Conservation (phyloP, 2,113 vertebrate species). For the Carassius gibelio region DNA sequence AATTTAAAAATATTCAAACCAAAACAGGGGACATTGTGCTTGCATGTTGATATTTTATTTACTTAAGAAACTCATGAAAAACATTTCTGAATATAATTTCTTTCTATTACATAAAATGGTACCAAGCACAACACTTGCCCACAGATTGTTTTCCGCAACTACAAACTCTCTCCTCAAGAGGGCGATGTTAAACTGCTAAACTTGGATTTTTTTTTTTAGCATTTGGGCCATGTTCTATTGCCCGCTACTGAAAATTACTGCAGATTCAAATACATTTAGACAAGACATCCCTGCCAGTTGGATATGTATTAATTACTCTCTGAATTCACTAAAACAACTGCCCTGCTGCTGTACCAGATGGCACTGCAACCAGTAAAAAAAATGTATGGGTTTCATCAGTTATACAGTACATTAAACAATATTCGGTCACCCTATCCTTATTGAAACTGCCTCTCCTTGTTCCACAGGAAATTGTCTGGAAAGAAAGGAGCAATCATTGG, state of each 20-base stretch:
- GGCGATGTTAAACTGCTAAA: not conserved
- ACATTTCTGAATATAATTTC: not conserved
- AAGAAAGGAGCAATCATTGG: slow-evolving; percentile 2
- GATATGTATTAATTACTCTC: not conserved
- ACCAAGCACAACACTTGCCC: not conserved
- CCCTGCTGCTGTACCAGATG: not conserved
- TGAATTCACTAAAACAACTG: not conserved
- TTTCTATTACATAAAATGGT: not conserved
- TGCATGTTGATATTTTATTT: not conserved
- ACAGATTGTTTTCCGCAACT: not conserved
- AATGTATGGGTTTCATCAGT: not conserved
- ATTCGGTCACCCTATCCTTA: slow-evolving; percentile 9
- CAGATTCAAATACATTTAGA: not conserved
- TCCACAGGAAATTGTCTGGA: slow-evolving; percentile 24
- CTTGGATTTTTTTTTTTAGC: not conserved
- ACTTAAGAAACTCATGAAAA: not conserved
- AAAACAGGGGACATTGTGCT: not conserved
- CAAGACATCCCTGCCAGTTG: not conserved
- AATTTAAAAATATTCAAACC: not conserved
- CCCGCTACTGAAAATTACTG: not conserved
- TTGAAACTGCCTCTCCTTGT: not conserved
- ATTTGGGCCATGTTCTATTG: not conserved
- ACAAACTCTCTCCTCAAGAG: slow-evolving; percentile 21
- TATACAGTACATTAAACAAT: not conserved
- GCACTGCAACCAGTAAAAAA: not conserved